phyloP scores from a whole-genome alignment of 2,888 invertebrate species.

The Elmis aenea region DNA sequence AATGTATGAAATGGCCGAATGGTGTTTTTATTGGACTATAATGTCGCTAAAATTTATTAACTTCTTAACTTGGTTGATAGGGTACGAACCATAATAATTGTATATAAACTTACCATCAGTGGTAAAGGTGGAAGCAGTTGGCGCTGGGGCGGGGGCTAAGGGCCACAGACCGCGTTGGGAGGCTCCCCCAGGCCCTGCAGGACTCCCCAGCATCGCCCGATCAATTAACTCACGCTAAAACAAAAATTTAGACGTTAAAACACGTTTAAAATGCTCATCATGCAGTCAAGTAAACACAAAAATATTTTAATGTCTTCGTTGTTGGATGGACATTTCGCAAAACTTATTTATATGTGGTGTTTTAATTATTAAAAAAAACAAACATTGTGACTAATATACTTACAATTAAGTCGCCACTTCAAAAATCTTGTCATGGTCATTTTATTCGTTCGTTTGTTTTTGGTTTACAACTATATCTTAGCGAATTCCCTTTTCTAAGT shows the following conservation, averaged over 20 bases:
- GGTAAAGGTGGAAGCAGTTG: constrained; percentile 40
- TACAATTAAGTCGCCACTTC: no score
- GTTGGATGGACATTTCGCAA: neutral
- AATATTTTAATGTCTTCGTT: neutral
- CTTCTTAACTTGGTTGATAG: no score
- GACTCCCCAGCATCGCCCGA: constrained; percentile 43
- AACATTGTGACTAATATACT: neutral
- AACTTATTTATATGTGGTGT: no score
- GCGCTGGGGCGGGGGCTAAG: constrained; percentile 49
- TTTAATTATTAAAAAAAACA: neutral
- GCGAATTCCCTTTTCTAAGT: no score
- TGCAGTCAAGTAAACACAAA: neutral
- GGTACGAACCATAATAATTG: no score
- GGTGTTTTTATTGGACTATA: no score
- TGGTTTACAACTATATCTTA: no score
- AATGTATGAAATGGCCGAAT: no score
- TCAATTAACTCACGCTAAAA: constrained; percentile 3
- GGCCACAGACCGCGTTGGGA: constrained; percentile 47
- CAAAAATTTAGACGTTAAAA: neutral
- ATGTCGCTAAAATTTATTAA: no score
- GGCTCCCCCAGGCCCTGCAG: constrained; percentile 44
- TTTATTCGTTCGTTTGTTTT: no score
- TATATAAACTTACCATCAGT: constrained; percentile 46
- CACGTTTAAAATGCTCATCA: neutral
- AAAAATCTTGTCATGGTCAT: no score